Evolutionary conservation across 2,888 invertebrate species (phyloP).

Genomic region (Megastigmus dorsalis): DNA sequence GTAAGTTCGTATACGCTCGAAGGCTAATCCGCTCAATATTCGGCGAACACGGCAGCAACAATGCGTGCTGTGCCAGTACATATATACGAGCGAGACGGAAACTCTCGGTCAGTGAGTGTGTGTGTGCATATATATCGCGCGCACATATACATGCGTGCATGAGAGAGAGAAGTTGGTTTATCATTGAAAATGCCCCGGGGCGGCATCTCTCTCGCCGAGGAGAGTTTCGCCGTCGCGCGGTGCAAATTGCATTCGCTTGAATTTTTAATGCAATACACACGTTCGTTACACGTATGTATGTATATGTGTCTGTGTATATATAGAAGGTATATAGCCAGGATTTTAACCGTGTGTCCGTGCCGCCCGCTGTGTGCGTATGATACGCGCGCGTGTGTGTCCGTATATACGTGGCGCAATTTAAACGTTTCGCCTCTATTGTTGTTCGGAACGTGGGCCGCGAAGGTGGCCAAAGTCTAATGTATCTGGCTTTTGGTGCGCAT

Average conservation of each 20-base stretch:
- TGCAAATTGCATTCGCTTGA: constrained; percentile 27
- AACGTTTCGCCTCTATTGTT: constrained; percentile 25
- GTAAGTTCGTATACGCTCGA: too few relatives aligned
- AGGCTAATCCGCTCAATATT: constrained; percentile 26
- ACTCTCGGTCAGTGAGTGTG: too few relatives aligned
- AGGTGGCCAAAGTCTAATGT: constrained; percentile 31
- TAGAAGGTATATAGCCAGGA: too few relatives aligned
- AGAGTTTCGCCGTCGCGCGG: background rate
- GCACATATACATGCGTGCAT: too few relatives aligned
- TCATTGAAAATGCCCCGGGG: constrained; percentile 17
- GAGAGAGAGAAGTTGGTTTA: constrained; percentile 17
- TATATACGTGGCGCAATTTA: constrained; percentile 20
- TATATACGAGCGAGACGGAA: background rate
- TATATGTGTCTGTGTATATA: background rate
- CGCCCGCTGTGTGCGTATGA: too few relatives aligned
- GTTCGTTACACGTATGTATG: background rate
- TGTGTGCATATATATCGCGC: too few relatives aligned
- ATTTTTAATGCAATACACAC: constrained; percentile 24
- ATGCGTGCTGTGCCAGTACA: constrained; percentile 11
- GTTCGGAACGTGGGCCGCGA: background rate
- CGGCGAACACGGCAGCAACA: background rate
- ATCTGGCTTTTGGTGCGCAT: constrained; percentile 26
- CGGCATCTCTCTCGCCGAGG: background rate
- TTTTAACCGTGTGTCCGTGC: too few relatives aligned
- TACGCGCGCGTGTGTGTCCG: background rate